Evolutionary conservation across 2,888 invertebrate species (phyloP).

Genomic region (Galeopsomyia nigrocyanea): DNA sequence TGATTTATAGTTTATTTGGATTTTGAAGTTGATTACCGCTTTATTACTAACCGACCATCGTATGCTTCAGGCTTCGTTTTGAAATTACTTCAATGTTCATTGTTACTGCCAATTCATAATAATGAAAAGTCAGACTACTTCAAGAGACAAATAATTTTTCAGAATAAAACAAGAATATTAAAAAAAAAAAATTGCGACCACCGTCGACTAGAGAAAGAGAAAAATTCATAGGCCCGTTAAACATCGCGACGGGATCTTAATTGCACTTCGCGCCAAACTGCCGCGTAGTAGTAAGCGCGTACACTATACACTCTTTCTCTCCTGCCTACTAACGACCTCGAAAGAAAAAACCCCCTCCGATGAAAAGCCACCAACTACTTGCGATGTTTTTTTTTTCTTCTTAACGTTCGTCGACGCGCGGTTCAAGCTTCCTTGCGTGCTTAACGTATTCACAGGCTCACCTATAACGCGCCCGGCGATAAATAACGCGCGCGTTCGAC

Average conservation of each 20-base stretch:
- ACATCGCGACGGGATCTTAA: conserved; percentile 15
- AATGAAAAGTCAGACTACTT: no score
- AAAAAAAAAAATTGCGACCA: not conserved
- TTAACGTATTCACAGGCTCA: not conserved
- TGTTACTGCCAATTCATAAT: no score
- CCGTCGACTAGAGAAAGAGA: not conserved
- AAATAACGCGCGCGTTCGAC: conserved; percentile 21
- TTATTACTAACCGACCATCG: no score
- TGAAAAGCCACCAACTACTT: conserved; percentile 10
- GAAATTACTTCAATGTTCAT: no score
- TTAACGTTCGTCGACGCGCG: no score
- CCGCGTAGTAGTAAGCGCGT: not conserved
- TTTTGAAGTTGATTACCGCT: no score
- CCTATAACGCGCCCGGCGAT: conserved; percentile 21
- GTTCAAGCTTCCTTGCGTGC: conserved; percentile 21
- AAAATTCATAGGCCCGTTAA: conserved; percentile 7
- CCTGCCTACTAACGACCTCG: not conserved
- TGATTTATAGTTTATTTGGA: no score
- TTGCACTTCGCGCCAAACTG: conserved; percentile 19
- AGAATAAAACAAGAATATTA: no score
- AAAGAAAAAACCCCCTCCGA: conserved; percentile 1
- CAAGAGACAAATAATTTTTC: no score
- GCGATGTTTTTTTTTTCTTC: not conserved
- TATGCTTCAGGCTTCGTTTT: no score
- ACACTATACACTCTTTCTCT: not conserved